Evolutionary conservation across 2,888 invertebrate species (phyloP).

Genomic region (Pammene fasciana): DNA sequence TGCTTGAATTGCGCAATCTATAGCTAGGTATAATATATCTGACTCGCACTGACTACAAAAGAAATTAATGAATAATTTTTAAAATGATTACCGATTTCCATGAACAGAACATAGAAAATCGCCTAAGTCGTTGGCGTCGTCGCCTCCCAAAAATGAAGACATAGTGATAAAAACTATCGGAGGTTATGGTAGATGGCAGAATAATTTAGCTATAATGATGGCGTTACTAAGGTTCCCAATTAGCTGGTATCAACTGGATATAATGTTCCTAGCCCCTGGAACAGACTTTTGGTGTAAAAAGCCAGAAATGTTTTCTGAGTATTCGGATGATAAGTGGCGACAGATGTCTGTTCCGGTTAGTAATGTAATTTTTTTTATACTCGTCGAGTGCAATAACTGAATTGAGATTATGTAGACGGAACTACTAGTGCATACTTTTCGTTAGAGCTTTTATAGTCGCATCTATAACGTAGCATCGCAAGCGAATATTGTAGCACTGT

Average conservation of each 20-base stretch:
- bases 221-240: slow-evolving; percentile 83
- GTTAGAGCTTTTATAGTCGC: no score
- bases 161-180: slow-evolving; percentile 74
- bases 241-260: slow-evolving; percentile 85
- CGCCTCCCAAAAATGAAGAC: slow-evolving; percentile 49
- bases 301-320: slow-evolving; percentile 56
- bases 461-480: no score
- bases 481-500: no score
- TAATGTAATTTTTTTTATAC: slow-evolving; percentile 17
- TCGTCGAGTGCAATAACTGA: no score
- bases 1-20: no score
- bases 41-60: no score
- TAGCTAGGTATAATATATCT: no score
- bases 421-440: no score
- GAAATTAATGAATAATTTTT: no score
- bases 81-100: background rate
- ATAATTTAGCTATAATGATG: slow-evolving; percentile 79
- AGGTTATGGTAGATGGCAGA: slow-evolving; percentile 85
- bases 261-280: slow-evolving; percentile 85
- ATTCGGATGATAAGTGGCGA: slow-evolving; percentile 73
- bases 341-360: slow-evolving; percentile 69
- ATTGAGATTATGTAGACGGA: no score
- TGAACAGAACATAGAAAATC: background rate
- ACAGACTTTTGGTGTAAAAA: slow-evolving; percentile 84
- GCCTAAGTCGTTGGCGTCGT: no score